Percentiles rank a stretch among this genome's conserved stretches.
phyloP scores from a whole-genome alignment of 37 sponge, comb jelly and placozoan genomes.

The Spongia lamella region DNA sequence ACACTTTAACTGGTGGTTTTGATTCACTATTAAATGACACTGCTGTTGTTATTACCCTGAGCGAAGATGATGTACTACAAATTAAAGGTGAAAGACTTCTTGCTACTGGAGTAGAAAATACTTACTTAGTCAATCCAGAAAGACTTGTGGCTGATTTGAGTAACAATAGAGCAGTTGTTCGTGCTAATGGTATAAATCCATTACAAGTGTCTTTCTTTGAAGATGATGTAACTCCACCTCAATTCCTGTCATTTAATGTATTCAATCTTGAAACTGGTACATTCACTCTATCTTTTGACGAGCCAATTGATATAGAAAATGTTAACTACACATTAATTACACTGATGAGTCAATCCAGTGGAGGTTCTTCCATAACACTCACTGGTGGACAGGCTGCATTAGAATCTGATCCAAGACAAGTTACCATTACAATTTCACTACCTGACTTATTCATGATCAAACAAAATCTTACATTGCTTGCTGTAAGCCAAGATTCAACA shows the following conservation, averaged over 20 bases:
- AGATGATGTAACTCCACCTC: slow-evolving; percentile 68
- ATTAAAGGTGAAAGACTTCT: slow-evolving; percentile 67
- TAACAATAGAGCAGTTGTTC: slow-evolving; percentile 53
- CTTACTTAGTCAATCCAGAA: slow-evolving; percentile 65
- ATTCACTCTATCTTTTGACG: slow-evolving; percentile 67
- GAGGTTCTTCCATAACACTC: slow-evolving; percentile 43
- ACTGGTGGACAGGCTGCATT: slow-evolving; percentile 46
- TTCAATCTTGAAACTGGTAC: slow-evolving; percentile 55
- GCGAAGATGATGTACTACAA: slow-evolving; percentile 27
- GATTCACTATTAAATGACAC: slow-evolving; percentile 28
- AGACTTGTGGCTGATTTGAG: slow-evolving; percentile 62
- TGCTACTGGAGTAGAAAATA: slow-evolving; percentile 51
- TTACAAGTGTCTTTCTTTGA: slow-evolving; percentile 57
- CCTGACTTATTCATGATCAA: slow-evolving; percentile 69
- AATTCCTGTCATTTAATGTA: slow-evolving; percentile 42
- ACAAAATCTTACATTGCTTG: slow-evolving; percentile 34
- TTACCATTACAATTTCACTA: slow-evolving; percentile 60
- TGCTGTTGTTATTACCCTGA: slow-evolving; percentile 31
- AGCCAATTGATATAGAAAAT: slow-evolving; percentile 66
- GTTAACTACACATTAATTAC: slow-evolving; percentile 74
- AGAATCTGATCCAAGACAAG: slow-evolving; percentile 23
- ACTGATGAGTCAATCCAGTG: slow-evolving; percentile 46
- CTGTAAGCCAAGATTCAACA: slow-evolving; percentile 50
- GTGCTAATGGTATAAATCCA: slow-evolving; percentile 61
- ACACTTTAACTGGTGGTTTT: slow-evolving; percentile 64